A percentile compares a stretch with the other conserved stretches of the same genome.
phyloP scores from a whole-genome alignment of 2,888 invertebrate species.

The Anaspis maculata region DNA sequence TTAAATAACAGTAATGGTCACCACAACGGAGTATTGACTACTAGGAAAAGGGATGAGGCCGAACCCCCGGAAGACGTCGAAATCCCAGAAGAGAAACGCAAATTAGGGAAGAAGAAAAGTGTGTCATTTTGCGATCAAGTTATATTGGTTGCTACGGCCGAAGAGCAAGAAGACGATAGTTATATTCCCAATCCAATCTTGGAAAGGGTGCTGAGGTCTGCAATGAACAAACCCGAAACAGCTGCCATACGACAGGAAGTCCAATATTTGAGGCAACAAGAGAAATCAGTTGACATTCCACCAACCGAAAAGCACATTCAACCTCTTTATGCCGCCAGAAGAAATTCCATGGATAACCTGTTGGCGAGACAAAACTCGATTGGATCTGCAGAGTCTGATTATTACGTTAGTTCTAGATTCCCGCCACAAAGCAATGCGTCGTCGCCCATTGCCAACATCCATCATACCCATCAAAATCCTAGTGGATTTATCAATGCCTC shows the following conservation, averaged over 20 bases:
- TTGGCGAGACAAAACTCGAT: constrained; percentile 8
- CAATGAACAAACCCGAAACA: constrained; percentile 65
- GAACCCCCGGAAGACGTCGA: constrained; percentile 43
- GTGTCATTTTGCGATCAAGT: constrained; percentile 94
- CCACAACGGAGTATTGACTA: constrained; percentile 19
- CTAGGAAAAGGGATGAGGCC: constrained; percentile 30
- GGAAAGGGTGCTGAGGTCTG: constrained; percentile 75
- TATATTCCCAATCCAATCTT: constrained; percentile 87
- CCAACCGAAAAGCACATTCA: constrained; percentile 8
- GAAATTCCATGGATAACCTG: constrained; percentile 31
- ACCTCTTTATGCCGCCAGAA: constrained; percentile 20
- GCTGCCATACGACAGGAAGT: constrained; percentile 47
- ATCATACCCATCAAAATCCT: no score
- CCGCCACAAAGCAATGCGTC: background rate
- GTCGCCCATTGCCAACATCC: background rate
- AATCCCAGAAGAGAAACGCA: constrained; percentile 48
- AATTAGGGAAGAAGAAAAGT: constrained; percentile 76
- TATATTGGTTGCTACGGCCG: constrained; percentile 84
- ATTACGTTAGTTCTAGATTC: constrained; percentile 1
- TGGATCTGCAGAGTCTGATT: background rate
- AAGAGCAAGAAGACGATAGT: constrained; percentile 84
- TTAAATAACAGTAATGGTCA: no score
- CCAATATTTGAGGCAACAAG: constrained; percentile 43
- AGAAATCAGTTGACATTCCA: constrained; percentile 18
- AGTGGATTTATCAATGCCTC: no score